Evolutionary conservation across 2,113 vertebrate species (phyloP).

Genomic region (Oxyruncus cristatus): DNA sequence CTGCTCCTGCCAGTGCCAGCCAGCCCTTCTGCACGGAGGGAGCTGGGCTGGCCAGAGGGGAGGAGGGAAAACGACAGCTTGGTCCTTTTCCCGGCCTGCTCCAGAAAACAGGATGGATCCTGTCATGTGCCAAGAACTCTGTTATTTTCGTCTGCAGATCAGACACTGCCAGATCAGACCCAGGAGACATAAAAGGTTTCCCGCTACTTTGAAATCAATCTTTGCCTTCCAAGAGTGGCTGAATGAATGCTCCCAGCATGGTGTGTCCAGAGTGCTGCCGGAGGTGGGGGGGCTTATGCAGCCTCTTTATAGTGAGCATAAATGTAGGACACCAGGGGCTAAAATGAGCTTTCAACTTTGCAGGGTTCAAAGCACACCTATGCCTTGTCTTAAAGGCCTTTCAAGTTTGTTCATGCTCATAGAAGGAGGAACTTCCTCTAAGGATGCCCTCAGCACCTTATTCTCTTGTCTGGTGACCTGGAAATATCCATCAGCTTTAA

Average conservation of each 20-base stretch:
- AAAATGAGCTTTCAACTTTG: not conserved
- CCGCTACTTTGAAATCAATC: not conserved
- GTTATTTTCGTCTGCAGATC: conserved; percentile 33
- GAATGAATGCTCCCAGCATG: not conserved
- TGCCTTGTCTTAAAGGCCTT: not conserved
- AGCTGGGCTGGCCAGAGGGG: not conserved
- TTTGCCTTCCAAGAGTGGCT: not conserved
- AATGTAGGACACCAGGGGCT: not conserved
- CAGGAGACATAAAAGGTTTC: not conserved
- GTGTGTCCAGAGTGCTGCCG: not conserved
- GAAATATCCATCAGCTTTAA: not conserved
- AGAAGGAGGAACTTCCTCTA: not conserved
- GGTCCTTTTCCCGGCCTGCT: not conserved
- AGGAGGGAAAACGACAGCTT: not conserved
- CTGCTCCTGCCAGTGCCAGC: not conserved
- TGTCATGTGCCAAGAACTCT: not conserved
- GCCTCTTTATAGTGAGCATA: not conserved
- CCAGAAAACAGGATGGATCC: not conserved
- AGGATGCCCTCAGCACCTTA: not conserved
- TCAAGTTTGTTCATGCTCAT: not conserved
- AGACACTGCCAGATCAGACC: not conserved
- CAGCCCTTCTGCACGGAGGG: not conserved
- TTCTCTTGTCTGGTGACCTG: not conserved
- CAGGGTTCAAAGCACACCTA: not conserved
- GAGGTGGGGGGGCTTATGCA: not conserved